Conservation (phyloP, 2,888 invertebrate genomes). For the Halictus quadricinctus region DNA sequence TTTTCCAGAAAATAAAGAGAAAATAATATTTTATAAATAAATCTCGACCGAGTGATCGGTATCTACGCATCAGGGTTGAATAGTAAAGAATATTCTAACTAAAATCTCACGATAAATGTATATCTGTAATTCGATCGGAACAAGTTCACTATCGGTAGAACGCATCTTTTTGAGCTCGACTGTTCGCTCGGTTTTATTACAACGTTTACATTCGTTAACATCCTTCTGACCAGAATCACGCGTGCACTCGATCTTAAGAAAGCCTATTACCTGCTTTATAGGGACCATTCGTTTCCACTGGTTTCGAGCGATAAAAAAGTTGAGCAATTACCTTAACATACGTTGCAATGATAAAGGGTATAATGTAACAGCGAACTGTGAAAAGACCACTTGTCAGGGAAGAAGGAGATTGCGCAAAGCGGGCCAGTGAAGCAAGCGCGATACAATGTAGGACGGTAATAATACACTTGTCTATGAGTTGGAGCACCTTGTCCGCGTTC, state of each 20-base stretch:
- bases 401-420: conserved; percentile 15
- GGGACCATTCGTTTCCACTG: background rate
- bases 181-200: background rate
- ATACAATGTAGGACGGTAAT: conserved; percentile 26
- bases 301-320: background rate
- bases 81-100: too few relatives aligned
- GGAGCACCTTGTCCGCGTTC: conserved; percentile 31
- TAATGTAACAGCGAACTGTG: background rate
- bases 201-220: background rate
- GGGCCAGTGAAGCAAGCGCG: conserved; percentile 26
- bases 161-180: background rate
- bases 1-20: background rate
- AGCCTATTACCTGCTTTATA: background rate
- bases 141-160: background rate
- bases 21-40: background rate
- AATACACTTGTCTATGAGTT: conserved; percentile 32
- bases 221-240: background rate
- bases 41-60: background rate
- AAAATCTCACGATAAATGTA: too few relatives aligned
- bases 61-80: too few relatives aligned
- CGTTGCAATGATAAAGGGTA: background rate
- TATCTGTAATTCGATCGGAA: background rate
- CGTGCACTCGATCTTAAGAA: background rate
- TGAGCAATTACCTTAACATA: background rate
- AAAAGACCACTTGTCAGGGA: conserved; percentile 5